Evolutionary conservation across 2,888 invertebrate species (phyloP), one percentile per base, ranked within the genome.

Genomic region (Odontothrips loti): DNA sequence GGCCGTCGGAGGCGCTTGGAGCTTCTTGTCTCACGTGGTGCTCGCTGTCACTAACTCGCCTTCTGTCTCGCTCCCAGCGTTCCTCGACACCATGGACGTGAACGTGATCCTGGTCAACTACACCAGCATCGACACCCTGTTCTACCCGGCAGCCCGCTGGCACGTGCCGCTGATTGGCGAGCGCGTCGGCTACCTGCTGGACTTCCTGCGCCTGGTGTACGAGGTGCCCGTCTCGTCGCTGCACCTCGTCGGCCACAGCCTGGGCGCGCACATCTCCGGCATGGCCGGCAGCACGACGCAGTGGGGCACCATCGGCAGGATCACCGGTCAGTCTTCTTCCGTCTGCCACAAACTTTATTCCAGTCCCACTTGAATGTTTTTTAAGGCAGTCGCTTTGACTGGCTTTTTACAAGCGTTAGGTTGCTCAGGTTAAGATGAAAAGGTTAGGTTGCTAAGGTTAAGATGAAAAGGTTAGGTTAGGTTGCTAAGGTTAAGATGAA

Each of bases 171-270:
- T 23, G 11, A 27, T 75, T 10, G 68, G 68, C 11, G 11, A 75
- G 68, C 68, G 68, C 23, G 68, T 75, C 27, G 68, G 23, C 23
- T 27, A 11, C 23, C 68, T 75, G 68, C 68, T 75, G 23, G 27
- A 27, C 68, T 75, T 27, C 68, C 68, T 75, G 27, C 68, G 68
- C 68, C 23, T 27, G 23, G 23, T 27, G 68, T 27, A 27, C 68
- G 68, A 10, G 23, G 68, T 75, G 68, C 27, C 68, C 23, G 10
- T 12, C 68, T 8, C 23, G 11, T 75, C 68, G 27, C 23, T 75
- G 68, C 68, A 75, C 68, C 23, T 75, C 68, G 27, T 75, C 68
- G 68, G 68, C 68, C 68, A 75, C 68, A 75, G 68, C 68, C 68
- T 75, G 68, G 68, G 68, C 68, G 68, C 68, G 68, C 68, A 75